Evolutionary conservation across 1,140 invertebrate genomes (phyloP), one percentile per base, ranked within the genome.

Genomic region (Maniola jurtina): DNA sequence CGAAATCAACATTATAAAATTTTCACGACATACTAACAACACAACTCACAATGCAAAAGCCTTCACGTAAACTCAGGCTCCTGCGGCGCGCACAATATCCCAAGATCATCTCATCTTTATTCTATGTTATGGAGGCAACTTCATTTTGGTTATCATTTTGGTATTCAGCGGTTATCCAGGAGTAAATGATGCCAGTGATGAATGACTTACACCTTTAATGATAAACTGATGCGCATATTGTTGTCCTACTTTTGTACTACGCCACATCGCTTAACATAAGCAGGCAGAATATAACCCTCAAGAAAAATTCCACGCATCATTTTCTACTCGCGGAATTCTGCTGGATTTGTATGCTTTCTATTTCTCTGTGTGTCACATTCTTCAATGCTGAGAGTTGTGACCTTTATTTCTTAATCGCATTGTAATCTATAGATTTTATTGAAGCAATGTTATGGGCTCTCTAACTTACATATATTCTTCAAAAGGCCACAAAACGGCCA

Each of bases 61-160:
- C 35, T 33, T 6, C 35, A 61, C 59, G 68, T 68, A 72, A 68
- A 65, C 66, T 56, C 58, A n/a, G 58, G 55, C 54, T 55, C 15
- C 52, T 61, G 16, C 54, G 16, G 47, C 40, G 59, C 60, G 61
- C 36, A 60, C 54, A 35, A 57, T 65, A 68, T 64, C 57, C 72
- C 65, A 74, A 75, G 76, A 74, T 75, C 70, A 48, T 73, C 81
- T 83, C 77, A 84, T 83, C 75, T 84, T 81, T 84, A 86, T 86
- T 86, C 76, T 84, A 83, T 80, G 76, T 68, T 65, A 66, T 66
- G 67, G 59, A 66, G 69, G 73, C 71, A 79, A 47, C 57, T 60
- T 60, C 38, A 60, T 60, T 42, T 48, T 48, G 45, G 58, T 48
- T 61, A 48, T 50, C 45, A 61, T 35, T 48, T 47, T 47, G 25